A percentile compares a stretch with the other conserved stretches of the same genome.
Conservation (phyloP, 2,888 invertebrate genomes). For the Venusia cambrica region DNA sequence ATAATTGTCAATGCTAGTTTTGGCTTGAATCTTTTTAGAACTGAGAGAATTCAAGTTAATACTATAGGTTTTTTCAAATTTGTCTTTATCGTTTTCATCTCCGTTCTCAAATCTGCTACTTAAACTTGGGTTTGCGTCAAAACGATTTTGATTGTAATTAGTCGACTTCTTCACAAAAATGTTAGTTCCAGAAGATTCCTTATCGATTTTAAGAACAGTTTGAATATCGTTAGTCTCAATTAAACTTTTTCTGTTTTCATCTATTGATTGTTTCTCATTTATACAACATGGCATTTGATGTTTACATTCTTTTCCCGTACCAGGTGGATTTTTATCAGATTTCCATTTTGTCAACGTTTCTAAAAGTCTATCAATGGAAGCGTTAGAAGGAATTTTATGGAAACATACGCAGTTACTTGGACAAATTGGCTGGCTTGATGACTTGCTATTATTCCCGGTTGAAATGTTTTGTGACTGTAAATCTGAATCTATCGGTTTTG, state of each 20-base stretch:
- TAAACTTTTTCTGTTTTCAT: too few species aligned
- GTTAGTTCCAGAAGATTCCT: too few species aligned
- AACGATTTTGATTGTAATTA: too few species aligned
- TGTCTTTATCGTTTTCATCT: too few species aligned
- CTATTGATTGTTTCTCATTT: too few species aligned
- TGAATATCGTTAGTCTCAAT: too few species aligned
- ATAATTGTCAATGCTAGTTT: constrained; percentile 4
- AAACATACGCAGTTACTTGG: constrained; percentile 53
- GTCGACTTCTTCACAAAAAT: too few species aligned
- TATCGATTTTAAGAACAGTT: too few species aligned
- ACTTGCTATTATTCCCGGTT: constrained; percentile 24
- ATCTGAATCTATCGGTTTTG: constrained; percentile 40
- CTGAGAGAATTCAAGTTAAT: constrained; percentile 4
- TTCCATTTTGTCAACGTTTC: constrained; percentile 50
- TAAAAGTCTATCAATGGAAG: constrained; percentile 60
- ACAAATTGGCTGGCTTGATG: constrained; percentile 33
- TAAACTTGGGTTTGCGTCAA: too few species aligned
- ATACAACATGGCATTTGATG: constrained; percentile 10
- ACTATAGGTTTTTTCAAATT: too few species aligned
- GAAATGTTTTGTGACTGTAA: constrained; percentile 26
- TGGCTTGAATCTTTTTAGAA: too few species aligned
- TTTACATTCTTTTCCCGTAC: constrained; percentile 7
- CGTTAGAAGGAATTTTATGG: constrained; percentile 59
- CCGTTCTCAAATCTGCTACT: too few species aligned
- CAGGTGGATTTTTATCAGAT: constrained; percentile 32